A percentile compares a stretch with the other conserved stretches of the same genome.
Conservation (phyloP, 2,888 invertebrate species). For the Drosophila paucipuncta region DNA sequence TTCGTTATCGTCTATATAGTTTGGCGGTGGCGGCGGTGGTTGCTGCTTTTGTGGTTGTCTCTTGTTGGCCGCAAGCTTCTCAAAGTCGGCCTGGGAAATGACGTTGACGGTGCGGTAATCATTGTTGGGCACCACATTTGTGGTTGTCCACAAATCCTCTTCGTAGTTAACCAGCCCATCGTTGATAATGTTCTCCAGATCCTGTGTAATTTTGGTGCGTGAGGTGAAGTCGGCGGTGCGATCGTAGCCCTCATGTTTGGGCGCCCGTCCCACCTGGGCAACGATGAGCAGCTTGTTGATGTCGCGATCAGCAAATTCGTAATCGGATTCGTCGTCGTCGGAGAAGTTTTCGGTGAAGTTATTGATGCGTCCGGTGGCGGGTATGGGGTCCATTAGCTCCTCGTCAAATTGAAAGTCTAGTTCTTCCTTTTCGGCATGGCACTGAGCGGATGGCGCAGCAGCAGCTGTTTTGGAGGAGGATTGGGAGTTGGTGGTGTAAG, state of each 20-base stretch:
- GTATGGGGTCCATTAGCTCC: conserved; percentile 92
- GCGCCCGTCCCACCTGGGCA: conserved; percentile 90
- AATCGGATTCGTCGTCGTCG: conserved; percentile 92
- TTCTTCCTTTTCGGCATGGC: conserved; percentile 90
- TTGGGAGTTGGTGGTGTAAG: conserved; percentile 76
- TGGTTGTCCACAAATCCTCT: conserved; percentile 94
- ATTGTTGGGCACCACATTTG: conserved; percentile 85
- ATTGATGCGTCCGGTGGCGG: conserved; percentile 90
- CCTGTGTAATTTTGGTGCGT: conserved; percentile 97
- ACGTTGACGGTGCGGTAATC: conserved; percentile 94
- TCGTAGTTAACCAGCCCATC: conserved; percentile 99
- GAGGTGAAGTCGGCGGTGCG: conserved; percentile 95
- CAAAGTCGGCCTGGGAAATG: conserved; percentile 95
- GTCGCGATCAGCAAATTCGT: conserved; percentile 96
- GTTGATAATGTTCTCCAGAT: conserved; percentile 97
- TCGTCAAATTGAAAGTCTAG: conserved; percentile 99
- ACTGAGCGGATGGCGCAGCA: conserved; percentile 75
- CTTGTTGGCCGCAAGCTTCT: conserved; percentile 89
- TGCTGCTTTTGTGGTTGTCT: conserved; percentile 86
- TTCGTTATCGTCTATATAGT: conserved; percentile 86
- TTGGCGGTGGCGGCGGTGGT: conserved; percentile 93
- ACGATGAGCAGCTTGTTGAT: conserved; percentile 97
- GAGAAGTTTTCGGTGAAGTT: conserved; percentile 92
- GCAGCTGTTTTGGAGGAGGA: conserved; percentile 82
- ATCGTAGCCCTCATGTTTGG: conserved; percentile 95